These are phyloP conservation scores for Sipha maydis DNA, from an alignment of 2,888 invertebrate genomes.

Conservation along the genomic window DNA sequence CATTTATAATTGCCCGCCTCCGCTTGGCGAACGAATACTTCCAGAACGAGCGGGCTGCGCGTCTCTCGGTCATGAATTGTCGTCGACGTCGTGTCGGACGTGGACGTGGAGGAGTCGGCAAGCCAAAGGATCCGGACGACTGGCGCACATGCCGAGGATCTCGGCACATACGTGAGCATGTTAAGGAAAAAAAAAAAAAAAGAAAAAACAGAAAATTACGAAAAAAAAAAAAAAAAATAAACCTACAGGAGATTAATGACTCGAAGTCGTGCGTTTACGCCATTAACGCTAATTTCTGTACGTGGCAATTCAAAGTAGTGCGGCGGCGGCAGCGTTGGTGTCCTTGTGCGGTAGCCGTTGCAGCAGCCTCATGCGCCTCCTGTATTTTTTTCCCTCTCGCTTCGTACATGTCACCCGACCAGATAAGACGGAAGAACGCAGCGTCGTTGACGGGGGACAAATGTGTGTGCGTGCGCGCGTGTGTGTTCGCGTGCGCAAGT, in stretches of 20 bases:
- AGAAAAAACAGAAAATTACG: neutral
- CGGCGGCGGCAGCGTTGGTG: conserved; percentile 18
- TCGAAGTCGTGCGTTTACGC: conserved; percentile 60
- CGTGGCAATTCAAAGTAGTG: conserved; percentile 47
- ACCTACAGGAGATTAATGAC: conserved; percentile 55
- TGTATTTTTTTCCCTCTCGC: neutral
- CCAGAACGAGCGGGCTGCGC: neutral
- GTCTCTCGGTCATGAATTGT: neutral
- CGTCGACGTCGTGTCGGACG: neutral
- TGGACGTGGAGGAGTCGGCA: neutral
- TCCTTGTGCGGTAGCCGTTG: conserved; percentile 44
- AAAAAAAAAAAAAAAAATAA: neutral
- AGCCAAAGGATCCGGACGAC: neutral
- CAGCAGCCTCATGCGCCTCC: neutral
- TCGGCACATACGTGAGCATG: too few relatives aligned
- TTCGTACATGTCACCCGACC: conserved; percentile 5
- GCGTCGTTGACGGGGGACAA: conserved; percentile 13
- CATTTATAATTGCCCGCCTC: neutral
- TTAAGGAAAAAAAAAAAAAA: neutral
- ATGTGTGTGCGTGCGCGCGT: neutral
- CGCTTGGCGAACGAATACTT: neutral
- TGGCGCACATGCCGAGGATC: neutral
- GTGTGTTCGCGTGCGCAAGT: neutral
- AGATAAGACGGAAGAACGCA: neutral
- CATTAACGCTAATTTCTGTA: conserved; percentile 59